Conservation (phyloP, 2,797 vertebrate genomes). For the Phrynocephalus guinanensis region DNA sequence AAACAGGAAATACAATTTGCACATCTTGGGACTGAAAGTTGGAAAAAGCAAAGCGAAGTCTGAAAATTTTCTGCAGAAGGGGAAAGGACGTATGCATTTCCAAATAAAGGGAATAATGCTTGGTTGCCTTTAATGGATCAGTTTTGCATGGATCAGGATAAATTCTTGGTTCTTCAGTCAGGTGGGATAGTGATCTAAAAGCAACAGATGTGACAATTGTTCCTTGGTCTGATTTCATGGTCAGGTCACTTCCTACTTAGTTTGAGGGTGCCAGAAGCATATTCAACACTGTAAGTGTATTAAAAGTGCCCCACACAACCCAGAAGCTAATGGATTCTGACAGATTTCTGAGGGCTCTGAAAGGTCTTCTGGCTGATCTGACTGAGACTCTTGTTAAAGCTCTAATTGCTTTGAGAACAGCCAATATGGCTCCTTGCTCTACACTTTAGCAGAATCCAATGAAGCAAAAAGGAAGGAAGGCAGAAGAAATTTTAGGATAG, state of each 20-base stretch:
- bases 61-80: neutral
- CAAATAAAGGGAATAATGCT: neutral
- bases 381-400: neutral
- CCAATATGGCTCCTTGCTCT: neutral
- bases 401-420: neutral
- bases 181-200: neutral
- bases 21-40: neutral
- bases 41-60: neutral
- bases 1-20: slow-evolving; percentile 2
- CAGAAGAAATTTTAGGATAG: neutral
- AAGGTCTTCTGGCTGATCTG: neutral
- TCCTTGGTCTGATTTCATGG: neutral
- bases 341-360: neutral
- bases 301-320: neutral
- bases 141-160: neutral
- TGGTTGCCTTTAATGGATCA: neutral
- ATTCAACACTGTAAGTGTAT: neutral
- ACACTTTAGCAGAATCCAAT: neutral
- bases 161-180: neutral
- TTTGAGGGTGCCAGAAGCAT: neutral
- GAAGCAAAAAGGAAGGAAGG: neutral
- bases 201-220: neutral
- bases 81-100: neutral
- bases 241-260: neutral
- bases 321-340: neutral